Base-by-base conservation (phyloP, 2,797 vertebrate species). In the Chelidonichthys spinosus region DNA sequence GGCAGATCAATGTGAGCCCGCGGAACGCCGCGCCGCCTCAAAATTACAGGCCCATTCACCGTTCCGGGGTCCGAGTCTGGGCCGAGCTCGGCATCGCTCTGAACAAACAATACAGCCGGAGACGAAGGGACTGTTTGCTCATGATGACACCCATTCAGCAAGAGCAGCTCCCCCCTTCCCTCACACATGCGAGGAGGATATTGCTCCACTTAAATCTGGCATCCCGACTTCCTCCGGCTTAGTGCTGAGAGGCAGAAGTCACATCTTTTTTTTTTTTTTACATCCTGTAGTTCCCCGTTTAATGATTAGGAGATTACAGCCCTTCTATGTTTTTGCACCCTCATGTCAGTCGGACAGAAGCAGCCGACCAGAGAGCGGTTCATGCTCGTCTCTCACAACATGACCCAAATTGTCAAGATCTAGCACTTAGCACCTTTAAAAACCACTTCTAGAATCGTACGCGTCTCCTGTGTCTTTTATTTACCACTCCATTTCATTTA, bases 1-100 rank as follows among this genome's bases (percentile, higher is more conserved):
- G 90, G 92, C 87, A 72, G 90, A 92, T 93, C 92, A 92, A 91
- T 91, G 86, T 83, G 78, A 85, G 83, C 53, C 76, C 59, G 78
- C 77, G 78, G 76, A 87, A 90, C 4, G 58, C 72, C 9, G 72
- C n/a, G 2, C 78, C 60, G 82, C 75, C 72, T 85, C 58, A 53
- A 89, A 86, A 91, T 89, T 78, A 85, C 82, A 73, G 64, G 25
- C 76, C 82, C 44, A 84, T 90, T 92, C 79, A 84, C 74, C 68
- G 50, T 65, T 75, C 56, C 63, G 63, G 25, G 61, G 50, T 76
- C 65, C 33, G 62, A 80, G 73, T 72, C 70, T 52, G 56, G 56
- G 78, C 71, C 15, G 77, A 82, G 75, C 76, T 76, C 78, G 86
- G 85, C 79, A 80, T 76, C n/a, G 3, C 47, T 85, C 73, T 66